Conservation (phyloP, 1,140 invertebrate genomes). For the Calycopis cecrops region DNA sequence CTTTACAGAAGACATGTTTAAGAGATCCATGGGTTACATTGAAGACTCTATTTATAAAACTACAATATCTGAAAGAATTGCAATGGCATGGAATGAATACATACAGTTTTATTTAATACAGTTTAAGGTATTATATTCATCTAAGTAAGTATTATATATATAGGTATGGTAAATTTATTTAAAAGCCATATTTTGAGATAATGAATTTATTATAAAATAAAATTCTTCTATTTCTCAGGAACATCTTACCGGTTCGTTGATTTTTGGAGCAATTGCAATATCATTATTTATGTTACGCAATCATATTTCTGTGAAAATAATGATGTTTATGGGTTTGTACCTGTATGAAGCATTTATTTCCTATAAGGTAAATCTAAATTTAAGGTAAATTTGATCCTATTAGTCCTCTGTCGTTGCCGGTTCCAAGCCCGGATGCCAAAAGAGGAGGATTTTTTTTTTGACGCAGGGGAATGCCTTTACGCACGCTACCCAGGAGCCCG, state of each 20-base stretch:
- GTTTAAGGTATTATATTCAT: slow-evolving; percentile 50
- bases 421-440: slow-evolving; percentile 14
- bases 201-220: not conserved
- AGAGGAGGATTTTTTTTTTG: slow-evolving; percentile 11
- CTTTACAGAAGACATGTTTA: slow-evolving; percentile 48
- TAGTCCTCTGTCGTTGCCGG: too few species aligned
- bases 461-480: too few species aligned
- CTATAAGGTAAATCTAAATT: slow-evolving; percentile 47
- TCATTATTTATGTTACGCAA: slow-evolving; percentile 41
- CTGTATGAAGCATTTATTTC: slow-evolving; percentile 58
- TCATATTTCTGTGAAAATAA: slow-evolving; percentile 43
- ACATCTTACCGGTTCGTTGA: slow-evolving; percentile 40
- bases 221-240: slow-evolving; percentile 37
- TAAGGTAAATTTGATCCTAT: too few species aligned
- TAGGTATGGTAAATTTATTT: too few species aligned
- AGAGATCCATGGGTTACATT: slow-evolving; percentile 48
- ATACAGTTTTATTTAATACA: slow-evolving; percentile 47
- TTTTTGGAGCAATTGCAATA: slow-evolving; percentile 23
- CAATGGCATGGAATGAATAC: slow-evolving; percentile 54
- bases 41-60: slow-evolving; percentile 59
- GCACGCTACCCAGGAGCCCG: too few species aligned
- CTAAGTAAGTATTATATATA: too few species aligned
- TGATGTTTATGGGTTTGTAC: slow-evolving; percentile 42
- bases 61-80: slow-evolving; percentile 43
- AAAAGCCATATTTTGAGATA: not conserved